These are phyloP conservation scores for Dinomys branickii DNA, from an alignment of 2,113 vertebrate genomes.

Conservation along the genomic window DNA sequence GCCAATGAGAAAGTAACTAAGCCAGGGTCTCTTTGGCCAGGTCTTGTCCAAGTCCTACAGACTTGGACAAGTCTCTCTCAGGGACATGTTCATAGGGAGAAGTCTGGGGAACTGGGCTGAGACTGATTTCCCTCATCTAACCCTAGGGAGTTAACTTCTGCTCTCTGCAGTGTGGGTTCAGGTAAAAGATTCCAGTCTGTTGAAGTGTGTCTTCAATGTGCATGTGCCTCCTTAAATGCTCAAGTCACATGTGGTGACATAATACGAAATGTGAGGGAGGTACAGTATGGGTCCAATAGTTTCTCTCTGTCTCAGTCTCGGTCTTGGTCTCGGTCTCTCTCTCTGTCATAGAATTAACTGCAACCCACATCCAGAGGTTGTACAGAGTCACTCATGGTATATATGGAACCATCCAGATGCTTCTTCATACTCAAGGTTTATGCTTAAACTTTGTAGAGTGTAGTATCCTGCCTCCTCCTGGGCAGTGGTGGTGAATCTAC, in stretches of 20 bases:
- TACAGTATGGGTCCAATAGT: accelerated
- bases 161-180: background rate
- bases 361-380: background rate
- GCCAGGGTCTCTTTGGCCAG: background rate
- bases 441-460: too few species aligned
- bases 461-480: background rate
- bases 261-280: background rate
- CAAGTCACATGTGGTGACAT: background rate
- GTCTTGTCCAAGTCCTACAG: accelerated
- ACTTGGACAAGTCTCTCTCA: background rate
- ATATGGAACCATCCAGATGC: accelerated
- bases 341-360: background rate
- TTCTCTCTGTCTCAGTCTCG: too few species aligned
- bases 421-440: accelerated
- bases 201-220: background rate
- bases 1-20: background rate
- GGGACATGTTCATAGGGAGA: background rate
- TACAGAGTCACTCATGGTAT: background rate
- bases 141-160: background rate
- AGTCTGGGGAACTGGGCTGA: background rate
- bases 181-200: background rate
- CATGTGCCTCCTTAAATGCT: background rate
- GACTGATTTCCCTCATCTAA: background rate
- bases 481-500: background rate
- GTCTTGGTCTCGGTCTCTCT: too few species aligned